Base-by-base conservation (phyloP, 1,140 invertebrate species). In the Ostrea denselamellosa region DNA sequence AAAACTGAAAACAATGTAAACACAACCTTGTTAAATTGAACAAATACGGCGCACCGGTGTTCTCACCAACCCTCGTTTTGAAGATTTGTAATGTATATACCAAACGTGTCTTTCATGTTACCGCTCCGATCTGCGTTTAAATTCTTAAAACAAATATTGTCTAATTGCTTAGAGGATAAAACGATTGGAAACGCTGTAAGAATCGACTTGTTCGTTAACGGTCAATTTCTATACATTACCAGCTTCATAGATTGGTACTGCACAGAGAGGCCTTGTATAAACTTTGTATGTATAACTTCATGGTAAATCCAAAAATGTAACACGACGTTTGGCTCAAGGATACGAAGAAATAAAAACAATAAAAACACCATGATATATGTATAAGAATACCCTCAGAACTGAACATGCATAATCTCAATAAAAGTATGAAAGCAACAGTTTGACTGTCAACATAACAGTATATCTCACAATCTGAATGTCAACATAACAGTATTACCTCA, bases 1-100 rank as follows among this genome's bases (percentile, higher is more conserved):
- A 77, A 25, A 77, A 77, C 68, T 77, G 68, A 77, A 77, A 77
- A 77, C 68, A 77, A 25, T 77, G 68, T 77, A 77, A 77, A 77
- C 28, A 77, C 28, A 44, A 17, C 28, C 68, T 77, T 77, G 68
- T 77, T 77, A 77, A 77, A 77, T 77, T 25, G 68, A 77, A 77
- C 68, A 77, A 77, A 77, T 14, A 77, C 25, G 8, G 28, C 25
- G 28, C 25, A 77, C 68, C 3, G 25, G 22, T 9, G 8, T 77
- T 77, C 68, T 25, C 68, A 77, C 68, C 25, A 14, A 28, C 25
- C 25, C 28, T 77, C 25, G 68, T 77, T 77, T 0, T 77, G 5
- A 28, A 77, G 28, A 77, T 25, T 25, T 25, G 68, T 77, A 77
- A 77, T 77, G 68, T 71, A 71, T 71, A 71, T 71, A 71, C 68